Base-by-base conservation (phyloP, 2,113 vertebrate genomes). In the Clupea harengus region DNA sequence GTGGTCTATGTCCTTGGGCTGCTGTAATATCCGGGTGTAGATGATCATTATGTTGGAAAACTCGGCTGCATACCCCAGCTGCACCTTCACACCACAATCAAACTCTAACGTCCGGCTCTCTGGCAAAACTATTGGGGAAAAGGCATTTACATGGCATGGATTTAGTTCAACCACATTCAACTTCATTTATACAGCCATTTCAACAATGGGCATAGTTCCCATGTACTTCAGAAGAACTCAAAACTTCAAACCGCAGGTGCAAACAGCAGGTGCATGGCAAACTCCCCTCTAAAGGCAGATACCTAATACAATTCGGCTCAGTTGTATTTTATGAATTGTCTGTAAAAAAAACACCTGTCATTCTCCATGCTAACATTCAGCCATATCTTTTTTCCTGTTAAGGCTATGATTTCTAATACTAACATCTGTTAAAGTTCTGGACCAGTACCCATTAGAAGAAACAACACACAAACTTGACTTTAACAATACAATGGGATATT, bases 41-140 rank as follows among this genome's bases (percentile, higher is more conserved):
- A 97, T 96, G 88, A 97, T 95, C 96, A 97, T 96, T 88, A 97
- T 89, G 91, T 97, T 97, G 90, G 96, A 97, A 92, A 97, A 97
- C 91, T 97, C 96, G 0, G 97, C 97, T 0, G 97, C 96, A 0
- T 97, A 97, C 64, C 96, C 96, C 83, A 97, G 93, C 91, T 96
- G 96, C 50, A 97, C 92, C 0, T 89, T 94, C 81, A 95, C 93
- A 0, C 96, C 97, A 0, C 96, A 97, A 64, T 96, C 93, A 6
- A 97, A 97, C 83, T 22, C 60, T 84, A 97, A 93, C 54, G 82
- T 91, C 4, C 11, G 92, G 88, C 95, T 96, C 83, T 94, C 86
- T 0, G 97, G 97, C 17, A 97, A 92, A 15, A 94, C 97, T 97
- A 25, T 28, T 28, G 72, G 72, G 22, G 6, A 67, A 50, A 44